Base-by-base conservation (phyloP, 2,888 invertebrate genomes). In the Thumatha senex region DNA sequence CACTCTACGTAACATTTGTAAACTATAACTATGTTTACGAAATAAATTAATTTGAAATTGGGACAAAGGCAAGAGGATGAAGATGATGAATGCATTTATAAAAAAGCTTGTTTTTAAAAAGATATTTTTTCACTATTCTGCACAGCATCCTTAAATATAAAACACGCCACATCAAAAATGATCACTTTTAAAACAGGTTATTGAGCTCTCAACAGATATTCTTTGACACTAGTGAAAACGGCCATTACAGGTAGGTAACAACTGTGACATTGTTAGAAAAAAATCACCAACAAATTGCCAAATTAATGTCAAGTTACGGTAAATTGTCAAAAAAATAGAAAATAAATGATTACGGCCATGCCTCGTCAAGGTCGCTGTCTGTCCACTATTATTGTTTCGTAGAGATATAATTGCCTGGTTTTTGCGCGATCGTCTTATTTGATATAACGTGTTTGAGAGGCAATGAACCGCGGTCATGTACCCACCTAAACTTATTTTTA, bases 381-480 rank as follows among this genome's bases (percentile, higher is more conserved):
- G 45, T 9, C 31, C 18, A 45, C 7, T 40, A 35, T 40, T 15
- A 35, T 50, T 45, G 33, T 40, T 44, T 35, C 14, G 2, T 24
- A 24, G 18, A 24, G 13, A 33, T 48, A 48, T 38, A 12, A 8
- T 10, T 31, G 11, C 11, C 47, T 39, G 33, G 38, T 41, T 50
- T 48, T 41, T 50, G 36, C 18, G 36, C 35, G 34, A 24, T 33
- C 15, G 34, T 41, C 48, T 46, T 49, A 56, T 56, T 47, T 44
- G 46, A 30, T 14, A 38, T 38, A 13, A 40, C 18, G 33, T 30
- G 61, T 61, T 64, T 52, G 46, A 15, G 33, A 40, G 46, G 41
- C 51, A 15, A 45, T 47, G 59, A 66, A 45, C 58, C 45, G 11
- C 12, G 42, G 48, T 42, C 42, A 42, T 24, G 31, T 46, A 46